A percentile compares a stretch with the other conserved stretches of the same genome.
Evolutionary conservation across 2,113 vertebrate species (phyloP).

Genomic region (Lipophrys pholis): DNA sequence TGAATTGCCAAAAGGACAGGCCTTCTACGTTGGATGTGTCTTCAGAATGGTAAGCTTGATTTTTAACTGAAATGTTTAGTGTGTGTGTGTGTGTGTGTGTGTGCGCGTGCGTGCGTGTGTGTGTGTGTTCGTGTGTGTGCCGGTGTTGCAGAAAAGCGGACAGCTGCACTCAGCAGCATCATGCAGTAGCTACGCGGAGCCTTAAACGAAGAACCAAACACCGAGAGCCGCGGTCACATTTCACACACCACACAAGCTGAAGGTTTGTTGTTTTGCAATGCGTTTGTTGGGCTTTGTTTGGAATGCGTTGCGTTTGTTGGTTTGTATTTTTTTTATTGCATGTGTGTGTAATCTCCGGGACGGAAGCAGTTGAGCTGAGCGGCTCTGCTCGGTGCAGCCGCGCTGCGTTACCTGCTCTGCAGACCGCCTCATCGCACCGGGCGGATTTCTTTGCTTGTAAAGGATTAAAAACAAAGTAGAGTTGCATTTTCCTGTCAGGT

Average conservation of each 20-base stretch:
- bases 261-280: background rate
- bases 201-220: conserved; percentile 8
- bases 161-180: conserved; percentile 44
- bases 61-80: conserved; percentile 24
- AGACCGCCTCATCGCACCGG: conserved; percentile 26
- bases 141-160: conserved; percentile 54
- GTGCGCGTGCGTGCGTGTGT: too few relatives aligned
- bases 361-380: conserved; percentile 5
- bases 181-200: conserved; percentile 54
- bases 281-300: conserved; percentile 1
- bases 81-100: background rate
- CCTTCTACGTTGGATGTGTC: conserved; percentile 71
- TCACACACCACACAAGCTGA: background rate
- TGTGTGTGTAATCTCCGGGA: conserved; percentile 12
- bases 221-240: conserved; percentile 27
- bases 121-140: too few relatives aligned
- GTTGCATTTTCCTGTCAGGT: conserved; percentile 7
- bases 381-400: conserved; percentile 11
- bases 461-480: conserved; percentile 41
- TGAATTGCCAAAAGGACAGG: conserved; percentile 65
- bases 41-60: conserved; percentile 81
- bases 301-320: too few relatives aligned
- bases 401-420: conserved; percentile 37
- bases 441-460: conserved; percentile 11
- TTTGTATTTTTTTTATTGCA: background rate